These are phyloP conservation scores for Corythucha ciliata DNA, from an alignment of 2,888 invertebrate species.

Conservation along the genomic window DNA sequence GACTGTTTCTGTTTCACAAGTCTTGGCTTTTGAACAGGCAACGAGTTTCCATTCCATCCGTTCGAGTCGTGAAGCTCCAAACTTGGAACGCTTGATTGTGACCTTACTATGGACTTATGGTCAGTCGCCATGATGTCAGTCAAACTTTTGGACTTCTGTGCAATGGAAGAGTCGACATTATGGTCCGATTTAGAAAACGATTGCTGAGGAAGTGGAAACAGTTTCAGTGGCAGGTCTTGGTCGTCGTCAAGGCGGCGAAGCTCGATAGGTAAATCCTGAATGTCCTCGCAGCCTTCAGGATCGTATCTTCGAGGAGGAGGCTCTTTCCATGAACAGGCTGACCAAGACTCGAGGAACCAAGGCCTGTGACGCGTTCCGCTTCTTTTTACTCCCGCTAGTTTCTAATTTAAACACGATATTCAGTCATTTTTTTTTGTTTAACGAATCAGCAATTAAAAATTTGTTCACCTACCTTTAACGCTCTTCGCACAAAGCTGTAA, in stretches of 20 bases:
- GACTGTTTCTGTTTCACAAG: conserved; percentile 81
- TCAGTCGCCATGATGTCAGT: conserved; percentile 62
- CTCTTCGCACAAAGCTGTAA: conserved; percentile 83
- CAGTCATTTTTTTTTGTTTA: too few relatives aligned
- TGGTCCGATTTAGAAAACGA: conserved; percentile 45
- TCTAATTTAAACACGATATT: conserved; percentile 44
- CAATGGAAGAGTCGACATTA: conserved; percentile 41
- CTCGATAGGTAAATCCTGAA: conserved; percentile 72
- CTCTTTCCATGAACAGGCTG: conserved; percentile 44
- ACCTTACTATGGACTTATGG: conserved; percentile 59
- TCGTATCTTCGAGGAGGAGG: conserved; percentile 44
- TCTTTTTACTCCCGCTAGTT: conserved; percentile 61
- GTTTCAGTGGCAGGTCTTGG: conserved; percentile 28
- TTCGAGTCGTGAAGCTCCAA: conserved; percentile 39
- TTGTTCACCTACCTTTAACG: conserved; percentile 58
- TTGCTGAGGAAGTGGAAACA: conserved; percentile 45
- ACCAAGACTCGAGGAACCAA: conserved; percentile 77
- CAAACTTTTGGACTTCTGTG: conserved; percentile 71
- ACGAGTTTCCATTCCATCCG: too few relatives aligned
- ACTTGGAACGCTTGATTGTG: conserved; percentile 66
- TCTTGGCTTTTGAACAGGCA: conserved; percentile 50
- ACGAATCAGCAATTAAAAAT: too few relatives aligned
- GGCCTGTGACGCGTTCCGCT: conserved; percentile 51
- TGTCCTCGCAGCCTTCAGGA: conserved; percentile 50
- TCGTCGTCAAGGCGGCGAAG: conserved; percentile 64